A percentile compares a stretch with the other conserved stretches of the same genome.
These are phyloP conservation scores for Enteromius argenteus DNA, from an alignment of 2,797 vertebrate species.

Conservation along the genomic window DNA sequence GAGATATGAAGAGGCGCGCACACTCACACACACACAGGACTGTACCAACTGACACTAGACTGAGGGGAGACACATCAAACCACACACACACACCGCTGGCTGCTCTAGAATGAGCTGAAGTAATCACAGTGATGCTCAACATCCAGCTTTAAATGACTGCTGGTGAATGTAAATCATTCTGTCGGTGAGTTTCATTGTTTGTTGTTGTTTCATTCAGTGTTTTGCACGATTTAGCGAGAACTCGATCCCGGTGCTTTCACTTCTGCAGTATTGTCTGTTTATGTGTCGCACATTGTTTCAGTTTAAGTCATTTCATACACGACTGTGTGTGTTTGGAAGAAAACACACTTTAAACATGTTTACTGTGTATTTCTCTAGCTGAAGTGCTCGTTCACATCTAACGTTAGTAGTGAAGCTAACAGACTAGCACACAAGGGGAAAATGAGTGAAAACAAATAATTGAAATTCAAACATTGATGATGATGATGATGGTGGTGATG, in stretches of 20 bases:
- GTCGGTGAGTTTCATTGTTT: constrained; percentile 19
- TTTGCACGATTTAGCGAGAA: constrained; percentile 1
- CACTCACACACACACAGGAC: neutral
- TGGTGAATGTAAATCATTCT: neutral
- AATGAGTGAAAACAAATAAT: constrained; percentile 12
- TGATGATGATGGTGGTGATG: neutral
- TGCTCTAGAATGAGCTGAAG: neutral
- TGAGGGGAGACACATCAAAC: neutral
- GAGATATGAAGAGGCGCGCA: neutral
- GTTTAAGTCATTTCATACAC: neutral
- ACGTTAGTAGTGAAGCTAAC: neutral
- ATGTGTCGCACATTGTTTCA: constrained; percentile 29
- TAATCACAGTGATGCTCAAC: constrained; percentile 12
- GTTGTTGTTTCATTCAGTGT: neutral
- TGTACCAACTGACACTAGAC: no score
- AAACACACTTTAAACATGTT: constrained; percentile 1
- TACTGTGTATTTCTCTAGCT: neutral
- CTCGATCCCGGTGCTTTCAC: constrained; percentile 34
- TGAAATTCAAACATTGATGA: neutral
- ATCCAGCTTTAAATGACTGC: neutral
- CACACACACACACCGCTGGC: neutral
- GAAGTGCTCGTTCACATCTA: neutral
- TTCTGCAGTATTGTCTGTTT: neutral
- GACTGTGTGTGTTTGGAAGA: neutral
- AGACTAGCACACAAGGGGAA: neutral